Conservation (phyloP, 2,888 invertebrate species). For the Nymphalis urticae region DNA sequence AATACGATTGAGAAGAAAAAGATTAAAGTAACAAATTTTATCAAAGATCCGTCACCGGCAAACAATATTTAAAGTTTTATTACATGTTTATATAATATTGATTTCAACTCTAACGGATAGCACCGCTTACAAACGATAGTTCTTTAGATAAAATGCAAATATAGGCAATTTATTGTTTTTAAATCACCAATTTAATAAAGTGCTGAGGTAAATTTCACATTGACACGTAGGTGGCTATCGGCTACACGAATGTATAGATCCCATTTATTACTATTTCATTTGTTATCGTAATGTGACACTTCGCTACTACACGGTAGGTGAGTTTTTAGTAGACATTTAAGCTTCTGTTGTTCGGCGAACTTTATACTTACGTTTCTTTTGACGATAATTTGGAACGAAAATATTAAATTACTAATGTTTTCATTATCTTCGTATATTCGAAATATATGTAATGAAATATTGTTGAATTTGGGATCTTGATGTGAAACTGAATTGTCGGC, state of each 20-base stretch:
- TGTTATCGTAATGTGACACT: constrained; percentile 18
- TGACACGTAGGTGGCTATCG: not conserved
- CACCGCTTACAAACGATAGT: not conserved
- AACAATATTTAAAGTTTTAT: not conserved
- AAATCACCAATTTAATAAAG: constrained; percentile 18
- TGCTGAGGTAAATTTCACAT: not conserved
- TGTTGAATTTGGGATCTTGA: too few relatives aligned
- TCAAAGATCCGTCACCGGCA: too few relatives aligned
- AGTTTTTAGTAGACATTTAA: constrained; percentile 1
- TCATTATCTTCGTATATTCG: not conserved
- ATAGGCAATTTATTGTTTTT: constrained; percentile 26
- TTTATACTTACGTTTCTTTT: not conserved
- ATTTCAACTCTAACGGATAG: not conserved
- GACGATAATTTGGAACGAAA: not conserved
- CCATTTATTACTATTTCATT: constrained; percentile 2
- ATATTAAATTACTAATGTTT: not conserved
- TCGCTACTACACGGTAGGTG: not conserved
- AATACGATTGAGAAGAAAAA: too few relatives aligned
- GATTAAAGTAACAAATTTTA: too few relatives aligned
- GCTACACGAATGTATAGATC: not conserved
- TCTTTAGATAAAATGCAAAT: constrained; percentile 31
- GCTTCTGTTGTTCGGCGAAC: constrained; percentile 16
- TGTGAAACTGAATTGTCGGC: too few relatives aligned
- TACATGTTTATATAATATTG: not conserved
- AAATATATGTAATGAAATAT: not conserved